Base-by-base conservation (phyloP, 2,797 vertebrate species). In the Gymnocypris eckloni region DNA sequence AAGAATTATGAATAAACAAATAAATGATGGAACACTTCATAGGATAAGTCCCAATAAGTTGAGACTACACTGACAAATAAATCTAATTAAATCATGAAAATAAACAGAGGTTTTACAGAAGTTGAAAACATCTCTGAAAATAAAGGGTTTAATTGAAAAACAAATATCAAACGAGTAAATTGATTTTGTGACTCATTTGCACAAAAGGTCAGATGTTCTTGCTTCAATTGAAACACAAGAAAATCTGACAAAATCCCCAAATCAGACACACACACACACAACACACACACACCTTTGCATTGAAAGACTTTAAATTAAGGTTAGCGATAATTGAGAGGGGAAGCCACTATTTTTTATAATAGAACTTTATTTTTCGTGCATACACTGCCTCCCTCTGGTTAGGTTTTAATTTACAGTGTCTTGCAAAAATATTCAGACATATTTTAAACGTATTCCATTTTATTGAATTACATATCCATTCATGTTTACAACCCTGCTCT, bases 341-440 rank as follows among this genome's bases (percentile, higher is more conserved):
- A 25, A 71, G 12, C 3, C 12, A 71, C 39, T 6, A 3, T 15
- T 64, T 66, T n/a, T 64, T 64, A 66, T 33, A 3, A 33, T 6
- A 33, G 1, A 8, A 2, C 16, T 70, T 45, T 75, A 33, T 50
- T 75, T 5, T 2, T 75, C 9, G 8, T 52, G 25, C 9, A 75
- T 52, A 20, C 16, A 75, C 25, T 37, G 48, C 48, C 9, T 75
- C 15, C 25, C 48, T 75, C 28, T 75, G 16, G 16, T 28, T 52
- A 75, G 48, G 9, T 52, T 33, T 50, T 33, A 50, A 75, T 50
- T 73, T 18, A 72, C 43, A 72, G 12, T 73, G 2, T 52, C 72
- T 75, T 75, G 48, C 45, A 75, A 75, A 75, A 54, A 37, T 37
- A 54, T 76, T 43, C 28, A 76, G 18, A 54, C 18, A 37, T 12